These are phyloP conservation scores for Hipposideros larvatus DNA, from an alignment of 2,797 vertebrate genomes.

Conservation along the genomic window DNA sequence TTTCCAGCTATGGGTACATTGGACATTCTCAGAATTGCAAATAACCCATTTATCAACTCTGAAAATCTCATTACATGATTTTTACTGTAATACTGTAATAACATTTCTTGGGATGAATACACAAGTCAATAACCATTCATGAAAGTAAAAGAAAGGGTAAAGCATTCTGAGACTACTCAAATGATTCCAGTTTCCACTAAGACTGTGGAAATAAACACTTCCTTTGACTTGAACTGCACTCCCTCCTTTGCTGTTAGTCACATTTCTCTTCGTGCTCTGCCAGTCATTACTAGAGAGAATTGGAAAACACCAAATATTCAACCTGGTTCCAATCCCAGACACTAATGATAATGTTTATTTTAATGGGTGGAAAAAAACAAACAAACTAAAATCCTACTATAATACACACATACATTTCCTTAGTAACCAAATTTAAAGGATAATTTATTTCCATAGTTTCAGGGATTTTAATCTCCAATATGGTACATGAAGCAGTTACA, in stretches of 20 bases:
- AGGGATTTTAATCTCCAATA: not conserved
- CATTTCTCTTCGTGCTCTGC: not conserved
- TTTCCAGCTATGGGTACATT: not conserved
- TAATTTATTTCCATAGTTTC: not conserved
- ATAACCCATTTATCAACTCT: not conserved
- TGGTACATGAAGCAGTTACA: accelerated
- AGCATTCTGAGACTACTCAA: not conserved
- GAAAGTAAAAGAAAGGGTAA: not conserved
- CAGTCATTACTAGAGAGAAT: not conserved
- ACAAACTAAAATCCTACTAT: not conserved
- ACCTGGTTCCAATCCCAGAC: not conserved
- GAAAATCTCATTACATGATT: not conserved
- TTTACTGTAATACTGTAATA: not conserved
- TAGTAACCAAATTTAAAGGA: not conserved
- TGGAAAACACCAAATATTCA: not conserved
- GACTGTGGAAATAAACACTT: not conserved
- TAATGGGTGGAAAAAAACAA: not conserved
- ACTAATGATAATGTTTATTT: not conserved
- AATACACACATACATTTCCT: not conserved
- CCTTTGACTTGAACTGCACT: not conserved
- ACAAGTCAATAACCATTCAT: not conserved
- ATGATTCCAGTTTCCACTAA: not conserved
- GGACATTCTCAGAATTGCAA: not conserved
- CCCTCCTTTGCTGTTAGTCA: not conserved
- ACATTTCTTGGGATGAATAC: not conserved